These are phyloP conservation scores for Steinernema carpocapsae DNA, from an alignment of 2,888 invertebrate species.

Conservation along the genomic window DNA sequence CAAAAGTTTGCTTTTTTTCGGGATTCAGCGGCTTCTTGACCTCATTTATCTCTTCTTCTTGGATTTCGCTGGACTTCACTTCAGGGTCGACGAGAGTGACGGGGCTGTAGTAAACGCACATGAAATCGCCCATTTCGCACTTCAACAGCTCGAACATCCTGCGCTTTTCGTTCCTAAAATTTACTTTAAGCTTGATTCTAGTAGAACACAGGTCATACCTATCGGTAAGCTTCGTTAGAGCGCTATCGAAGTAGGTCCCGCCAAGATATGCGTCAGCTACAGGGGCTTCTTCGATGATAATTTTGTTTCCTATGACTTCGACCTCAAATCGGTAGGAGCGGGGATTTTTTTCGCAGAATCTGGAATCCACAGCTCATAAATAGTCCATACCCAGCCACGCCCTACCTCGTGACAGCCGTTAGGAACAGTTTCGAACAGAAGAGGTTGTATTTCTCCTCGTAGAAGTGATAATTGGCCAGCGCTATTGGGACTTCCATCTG, in stretches of 20 bases:
- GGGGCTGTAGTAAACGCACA: conserved; percentile 9
- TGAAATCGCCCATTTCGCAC: conserved; percentile 25
- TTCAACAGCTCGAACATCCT: conserved; percentile 21
- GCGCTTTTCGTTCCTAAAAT: conserved; percentile 1
- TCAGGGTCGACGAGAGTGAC: neutral
- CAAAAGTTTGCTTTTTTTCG: neutral
- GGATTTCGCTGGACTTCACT: neutral
- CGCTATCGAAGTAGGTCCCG: conserved; percentile 12
- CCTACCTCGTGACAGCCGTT: neutral
- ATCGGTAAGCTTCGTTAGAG: neutral
- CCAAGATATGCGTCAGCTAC: neutral
- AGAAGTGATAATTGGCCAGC: neutral
- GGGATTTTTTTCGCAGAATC: conserved; percentile 27
- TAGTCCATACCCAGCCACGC: too few relatives aligned
- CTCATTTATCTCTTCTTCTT: neutral
- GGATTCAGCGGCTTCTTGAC: too few relatives aligned
- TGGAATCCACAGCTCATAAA: neutral
- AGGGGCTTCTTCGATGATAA: conserved; percentile 15
- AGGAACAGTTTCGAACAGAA: conserved; percentile 15
- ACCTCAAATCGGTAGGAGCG: conserved; percentile 13
- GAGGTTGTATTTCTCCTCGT: conserved; percentile 8
- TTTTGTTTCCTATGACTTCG: conserved; percentile 5
- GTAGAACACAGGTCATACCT: neutral
- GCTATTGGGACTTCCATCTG: conserved; percentile 12
- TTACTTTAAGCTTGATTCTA: neutral